Evolutionary conservation across 2,797 vertebrate genomes (phyloP).

Genomic region (Craterocephalus amniculus): DNA sequence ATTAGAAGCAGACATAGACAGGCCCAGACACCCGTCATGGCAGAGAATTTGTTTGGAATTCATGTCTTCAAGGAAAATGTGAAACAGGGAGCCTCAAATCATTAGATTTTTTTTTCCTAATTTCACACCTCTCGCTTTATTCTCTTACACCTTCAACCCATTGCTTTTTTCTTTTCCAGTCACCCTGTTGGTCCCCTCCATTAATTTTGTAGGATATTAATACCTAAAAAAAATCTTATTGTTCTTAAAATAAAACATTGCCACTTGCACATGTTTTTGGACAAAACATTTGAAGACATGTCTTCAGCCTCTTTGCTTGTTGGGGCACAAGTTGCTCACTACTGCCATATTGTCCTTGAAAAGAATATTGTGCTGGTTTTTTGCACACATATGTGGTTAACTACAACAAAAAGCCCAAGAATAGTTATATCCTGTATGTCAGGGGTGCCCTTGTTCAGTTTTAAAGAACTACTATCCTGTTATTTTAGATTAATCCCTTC

Average conservation of each 20-base stretch:
- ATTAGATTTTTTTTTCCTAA: slow-evolving; percentile 65
- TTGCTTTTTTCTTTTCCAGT: not conserved
- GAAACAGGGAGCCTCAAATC: slow-evolving; percentile 80
- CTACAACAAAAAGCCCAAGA: no score
- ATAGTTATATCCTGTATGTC: no score
- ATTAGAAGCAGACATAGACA: slow-evolving; percentile 79
- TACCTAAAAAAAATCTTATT: slow-evolving; percentile 2
- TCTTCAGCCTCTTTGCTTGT: slow-evolving; percentile 16
- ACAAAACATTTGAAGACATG: slow-evolving; percentile 32
- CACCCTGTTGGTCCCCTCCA: not conserved
- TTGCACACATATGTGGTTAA: slow-evolving; percentile 33
- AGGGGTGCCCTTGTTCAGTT: no score
- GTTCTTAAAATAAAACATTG: not conserved
- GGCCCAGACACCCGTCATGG: slow-evolving; percentile 84
- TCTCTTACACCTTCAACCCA: slow-evolving; percentile 6
- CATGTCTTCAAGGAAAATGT: slow-evolving; percentile 88
- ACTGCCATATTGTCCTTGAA: slow-evolving; percentile 47
- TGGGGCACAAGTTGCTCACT: slow-evolving; percentile 29
- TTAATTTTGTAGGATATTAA: no score
- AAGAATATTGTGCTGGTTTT: slow-evolving; percentile 48
- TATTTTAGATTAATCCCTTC: no score
- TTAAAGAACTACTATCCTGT: no score
- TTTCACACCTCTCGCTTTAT: slow-evolving; percentile 20
- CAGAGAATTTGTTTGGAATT: slow-evolving; percentile 91
- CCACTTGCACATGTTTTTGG: not conserved